These are phyloP conservation scores for Lordiphosa collinella DNA, from an alignment of 1,140 invertebrate genomes.

Conservation along the genomic window DNA sequence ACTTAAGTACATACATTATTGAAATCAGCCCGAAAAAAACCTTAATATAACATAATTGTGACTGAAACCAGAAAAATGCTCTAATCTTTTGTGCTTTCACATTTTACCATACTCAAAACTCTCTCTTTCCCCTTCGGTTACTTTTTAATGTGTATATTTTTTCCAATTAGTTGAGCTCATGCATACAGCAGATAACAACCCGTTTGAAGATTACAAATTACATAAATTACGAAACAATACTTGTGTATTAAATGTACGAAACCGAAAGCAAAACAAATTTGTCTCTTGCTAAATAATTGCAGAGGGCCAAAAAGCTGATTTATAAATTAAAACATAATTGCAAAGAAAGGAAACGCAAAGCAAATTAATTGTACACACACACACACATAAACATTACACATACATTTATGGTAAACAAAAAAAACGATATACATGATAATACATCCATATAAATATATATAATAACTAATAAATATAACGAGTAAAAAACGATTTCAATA, in stretches of 20 bases:
- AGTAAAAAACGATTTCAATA: constrained; percentile 76
- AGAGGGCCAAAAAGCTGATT: constrained; percentile 30
- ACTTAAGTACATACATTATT: constrained; percentile 37
- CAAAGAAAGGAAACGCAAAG: constrained; percentile 36
- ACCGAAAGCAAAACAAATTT: constrained; percentile 14
- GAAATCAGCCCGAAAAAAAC: constrained; percentile 56
- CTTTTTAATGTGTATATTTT: constrained; percentile 2
- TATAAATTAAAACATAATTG: constrained; percentile 37
- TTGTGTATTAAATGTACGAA: constrained; percentile 64
- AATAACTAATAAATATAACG: constrained; percentile 73
- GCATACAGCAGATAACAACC: constrained; percentile 29
- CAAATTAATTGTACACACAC: constrained; percentile 57
- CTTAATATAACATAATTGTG: constrained; percentile 27
- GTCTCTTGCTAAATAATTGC: constrained; percentile 34
- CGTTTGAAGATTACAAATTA: constrained; percentile 40
- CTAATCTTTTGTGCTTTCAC: constrained; percentile 41
- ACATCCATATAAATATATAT: constrained; percentile 65
- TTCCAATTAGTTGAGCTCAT: constrained; percentile 34
- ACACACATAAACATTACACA: constrained; percentile 37
- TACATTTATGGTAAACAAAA: constrained; percentile 67
- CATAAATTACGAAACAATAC: constrained; percentile 48
- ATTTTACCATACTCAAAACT: constrained; percentile 11
- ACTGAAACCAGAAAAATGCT: constrained; percentile 35
- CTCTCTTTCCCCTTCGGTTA: constrained; percentile 1
- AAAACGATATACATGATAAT: constrained; percentile 71